Percentiles rank a stretch among this genome's conserved stretches.
Evolutionary conservation across 2,888 invertebrate species (phyloP).

Genomic region (Cerceris ruficornis): DNA sequence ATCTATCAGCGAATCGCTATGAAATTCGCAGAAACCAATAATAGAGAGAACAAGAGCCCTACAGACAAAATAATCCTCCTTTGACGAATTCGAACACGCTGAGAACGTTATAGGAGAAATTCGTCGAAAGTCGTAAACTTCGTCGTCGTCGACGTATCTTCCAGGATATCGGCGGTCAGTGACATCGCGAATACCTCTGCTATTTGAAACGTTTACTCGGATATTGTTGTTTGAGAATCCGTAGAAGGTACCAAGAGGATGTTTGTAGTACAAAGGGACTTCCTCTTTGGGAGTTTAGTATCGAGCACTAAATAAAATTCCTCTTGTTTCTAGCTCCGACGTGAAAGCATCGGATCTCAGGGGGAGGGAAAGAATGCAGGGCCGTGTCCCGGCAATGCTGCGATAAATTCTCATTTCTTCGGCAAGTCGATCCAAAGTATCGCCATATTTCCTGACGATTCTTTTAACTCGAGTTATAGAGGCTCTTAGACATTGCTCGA

Average conservation of each 20-base stretch:
- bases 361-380: constrained; percentile 33
- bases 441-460: constrained; percentile 40
- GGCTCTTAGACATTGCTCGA: constrained; percentile 5
- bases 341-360: constrained; percentile 10
- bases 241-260: constrained; percentile 5
- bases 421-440: constrained; percentile 34
- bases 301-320: constrained; percentile 58
- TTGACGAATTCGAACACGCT: constrained; percentile 28
- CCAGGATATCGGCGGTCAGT: constrained; percentile 35
- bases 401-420: constrained; percentile 26
- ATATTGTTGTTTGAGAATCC: constrained; percentile 56
- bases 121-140: constrained; percentile 43
- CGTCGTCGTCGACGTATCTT: constrained; percentile 20
- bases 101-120: constrained; percentile 10
- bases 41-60: neutral
- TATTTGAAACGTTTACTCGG: constrained; percentile 48
- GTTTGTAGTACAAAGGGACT: constrained; percentile 46
- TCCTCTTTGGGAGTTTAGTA: constrained; percentile 51
- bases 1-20: too few relatives aligned
- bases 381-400: neutral
- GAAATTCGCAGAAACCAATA: too few relatives aligned
- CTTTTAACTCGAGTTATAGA: constrained; percentile 35
- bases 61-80: constrained; percentile 29
- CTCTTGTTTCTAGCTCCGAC: constrained; percentile 37
- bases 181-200: constrained; percentile 19